A percentile compares a stretch with the other conserved stretches of the same genome.
These are phyloP conservation scores for Coenonympha arcania DNA, from an alignment of 2,888 invertebrate genomes.

Conservation along the genomic window DNA sequence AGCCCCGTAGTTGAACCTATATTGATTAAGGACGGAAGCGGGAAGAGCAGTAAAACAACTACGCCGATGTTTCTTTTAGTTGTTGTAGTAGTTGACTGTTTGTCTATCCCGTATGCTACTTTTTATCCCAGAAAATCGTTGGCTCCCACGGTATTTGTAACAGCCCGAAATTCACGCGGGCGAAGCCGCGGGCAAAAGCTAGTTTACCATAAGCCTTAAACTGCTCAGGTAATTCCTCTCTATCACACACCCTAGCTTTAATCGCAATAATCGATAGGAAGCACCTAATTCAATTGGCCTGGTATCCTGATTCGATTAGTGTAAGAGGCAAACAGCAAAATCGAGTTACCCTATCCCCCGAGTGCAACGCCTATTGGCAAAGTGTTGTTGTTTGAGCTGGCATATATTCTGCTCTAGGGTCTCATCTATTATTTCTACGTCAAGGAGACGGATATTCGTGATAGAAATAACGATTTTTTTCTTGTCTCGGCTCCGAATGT, in stretches of 20 bases:
- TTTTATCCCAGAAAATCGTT: no score
- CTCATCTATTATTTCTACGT: background rate
- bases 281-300: conserved; percentile 45
- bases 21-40: no score
- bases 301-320: conserved; percentile 45
- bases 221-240: background rate
- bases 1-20: no score
- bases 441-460: no score
- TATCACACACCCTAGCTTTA: conserved; percentile 6
- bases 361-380: conserved; percentile 23
- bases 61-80: no score
- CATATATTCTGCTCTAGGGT: conserved; percentile 5
- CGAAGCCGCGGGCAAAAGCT: no score
- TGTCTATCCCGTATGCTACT: no score
- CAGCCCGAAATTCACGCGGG: no score
- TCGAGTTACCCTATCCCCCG: conserved; percentile 24
- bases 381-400: conserved; percentile 16
- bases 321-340: conserved; percentile 34
- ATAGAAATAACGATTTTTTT: background rate
- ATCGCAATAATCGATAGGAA: conserved; percentile 42
- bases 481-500: background rate
- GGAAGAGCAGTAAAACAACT: no score
- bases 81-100: no score
- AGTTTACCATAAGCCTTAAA: no score
- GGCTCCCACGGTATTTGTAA: no score